A percentile compares a stretch with the other conserved stretches of the same genome.
These are phyloP conservation scores for Megamerina dolium DNA, from an alignment of 2,888 invertebrate species.

Conservation along the genomic window DNA sequence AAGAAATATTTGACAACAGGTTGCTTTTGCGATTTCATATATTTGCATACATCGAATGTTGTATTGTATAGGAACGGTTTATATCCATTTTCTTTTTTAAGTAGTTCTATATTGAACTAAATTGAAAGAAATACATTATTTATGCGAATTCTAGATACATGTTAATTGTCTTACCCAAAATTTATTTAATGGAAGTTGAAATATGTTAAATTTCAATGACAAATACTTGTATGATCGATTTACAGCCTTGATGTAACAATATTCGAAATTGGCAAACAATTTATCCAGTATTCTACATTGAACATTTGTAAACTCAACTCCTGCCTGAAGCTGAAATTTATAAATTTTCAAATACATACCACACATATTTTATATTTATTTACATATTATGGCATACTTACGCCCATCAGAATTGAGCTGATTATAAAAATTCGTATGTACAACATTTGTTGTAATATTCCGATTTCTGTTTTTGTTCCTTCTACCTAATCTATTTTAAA, in stretches of 20 bases:
- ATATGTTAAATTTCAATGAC: background rate
- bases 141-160: background rate
- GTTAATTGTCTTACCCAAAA: background rate
- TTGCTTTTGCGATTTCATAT: background rate
- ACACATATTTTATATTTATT: no score
- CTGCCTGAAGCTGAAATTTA: no score
- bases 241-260: conserved; percentile 4
- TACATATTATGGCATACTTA: no score
- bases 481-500: no score
- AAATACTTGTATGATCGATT: conserved; percentile 6
- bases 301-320: no score
- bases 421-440: no score
- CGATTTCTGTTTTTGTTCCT: no score
- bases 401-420: no score
- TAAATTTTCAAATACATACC: no score
- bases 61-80: conserved; percentile 3
- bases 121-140: background rate
- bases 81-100: background rate
- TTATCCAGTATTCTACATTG: conserved; percentile 1
- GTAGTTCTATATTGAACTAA: background rate
- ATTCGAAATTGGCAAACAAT: background rate
- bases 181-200: background rate
- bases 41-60: conserved; percentile 5
- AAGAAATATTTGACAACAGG: background rate
- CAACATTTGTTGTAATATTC: no score